Conservation (phyloP, 2,797 vertebrate species). For the Bufotes viridis region DNA sequence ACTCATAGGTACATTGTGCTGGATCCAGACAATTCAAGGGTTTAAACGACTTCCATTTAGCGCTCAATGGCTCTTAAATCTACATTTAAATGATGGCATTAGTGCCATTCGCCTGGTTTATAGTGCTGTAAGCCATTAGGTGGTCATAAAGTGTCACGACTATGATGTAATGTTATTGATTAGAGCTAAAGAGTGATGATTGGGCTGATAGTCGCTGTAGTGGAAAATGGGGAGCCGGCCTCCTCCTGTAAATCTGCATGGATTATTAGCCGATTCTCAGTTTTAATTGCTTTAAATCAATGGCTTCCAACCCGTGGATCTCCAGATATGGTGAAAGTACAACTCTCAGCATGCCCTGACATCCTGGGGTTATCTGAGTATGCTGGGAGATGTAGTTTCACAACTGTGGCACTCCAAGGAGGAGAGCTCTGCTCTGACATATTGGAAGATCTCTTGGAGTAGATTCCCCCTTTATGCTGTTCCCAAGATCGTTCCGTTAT, state of each 20-base stretch:
- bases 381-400: background rate
- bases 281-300: background rate
- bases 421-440: background rate
- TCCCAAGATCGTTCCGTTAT: no score
- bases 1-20: conserved; percentile 24
- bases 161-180: conserved; percentile 51
- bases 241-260: background rate
- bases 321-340: background rate
- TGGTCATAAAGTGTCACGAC: conserved; percentile 52
- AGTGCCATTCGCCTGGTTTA: conserved; percentile 38
- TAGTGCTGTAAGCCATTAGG: conserved; percentile 41
- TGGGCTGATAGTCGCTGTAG: background rate
- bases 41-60: conserved; percentile 52
- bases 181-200: conserved; percentile 10
- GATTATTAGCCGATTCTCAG: background rate
- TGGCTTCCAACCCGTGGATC: background rate
- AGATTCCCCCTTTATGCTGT: no score
- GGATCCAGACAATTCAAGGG: conserved; percentile 33
- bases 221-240: background rate
- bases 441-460: background rate
- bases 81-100: conserved; percentile 56
- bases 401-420: background rate
- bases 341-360: background rate
- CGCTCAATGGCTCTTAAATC: conserved; percentile 55
- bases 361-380: background rate